Base-by-base conservation (phyloP, 2,113 vertebrate genomes). In the Microtus montanus region DNA sequence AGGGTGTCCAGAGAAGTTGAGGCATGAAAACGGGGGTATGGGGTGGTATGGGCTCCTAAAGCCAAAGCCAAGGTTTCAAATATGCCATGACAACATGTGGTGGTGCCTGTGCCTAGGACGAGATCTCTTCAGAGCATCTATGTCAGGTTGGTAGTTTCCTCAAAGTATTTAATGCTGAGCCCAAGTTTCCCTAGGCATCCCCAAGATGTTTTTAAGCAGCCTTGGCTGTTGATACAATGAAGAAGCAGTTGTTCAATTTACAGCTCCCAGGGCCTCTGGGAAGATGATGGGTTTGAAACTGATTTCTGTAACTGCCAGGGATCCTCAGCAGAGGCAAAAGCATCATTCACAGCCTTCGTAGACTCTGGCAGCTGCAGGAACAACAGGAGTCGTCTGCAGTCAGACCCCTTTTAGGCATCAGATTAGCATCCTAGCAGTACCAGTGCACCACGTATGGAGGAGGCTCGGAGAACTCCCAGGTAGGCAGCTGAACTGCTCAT, bases 21-120 rank as follows among this genome's bases (percentile, higher is more conserved):
- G 58, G 26, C 7, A 35, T 2, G 14, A 10, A 35, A 80, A 54
- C 4, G 3, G 33, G 35, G n/a, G 6, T 5, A 0, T 2, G 13
- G 33, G 30, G 33, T 54, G 54, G 54, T 58, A 58, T 58, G 4
- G 8, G 19, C 78, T 80, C 52, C 49, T 63, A 24, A 64, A 17
- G 58, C 80, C 9, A 7, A 19, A 64, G 24, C 58, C 26, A 7
- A n/a, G 20, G 7, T 22, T 83, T 83, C 54, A 2, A 26, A 9
- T 24, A 6, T 41, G n/a, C 13, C n/a, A 35, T 22, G 10, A 4
- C 71, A 70, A 38, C 47, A 71, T n/a, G 47, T 28, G 54, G 33
- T 73, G 85, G 66, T 38, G n/a, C 22, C 47, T 2, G 13, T 26
- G 66, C 52, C 64, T 87, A 35, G 35, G 14, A 52, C 35, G 7